Percentiles rank a stretch among this genome's conserved stretches.
Conservation (phyloP, 1,140 invertebrate genomes). For the Lysiphlebus fabarum region DNA sequence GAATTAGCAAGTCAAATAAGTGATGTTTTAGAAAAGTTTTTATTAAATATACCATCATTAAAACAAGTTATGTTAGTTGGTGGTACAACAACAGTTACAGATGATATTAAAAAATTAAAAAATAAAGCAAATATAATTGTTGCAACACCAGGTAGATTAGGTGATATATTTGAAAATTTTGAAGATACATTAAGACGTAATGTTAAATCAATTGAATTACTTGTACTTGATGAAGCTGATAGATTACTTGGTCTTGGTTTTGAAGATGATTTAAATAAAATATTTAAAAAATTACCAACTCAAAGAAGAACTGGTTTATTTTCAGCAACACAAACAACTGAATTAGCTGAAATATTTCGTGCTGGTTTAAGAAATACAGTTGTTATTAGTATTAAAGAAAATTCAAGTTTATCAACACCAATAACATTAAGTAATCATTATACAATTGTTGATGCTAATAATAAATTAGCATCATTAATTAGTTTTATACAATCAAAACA, state of each 20-base stretch:
- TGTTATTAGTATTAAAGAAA: slow-evolving; percentile 85
- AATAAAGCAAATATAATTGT: slow-evolving; percentile 84
- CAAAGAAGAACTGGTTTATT: slow-evolving; percentile 94
- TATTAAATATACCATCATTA: slow-evolving; percentile 56
- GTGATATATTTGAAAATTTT: slow-evolving; percentile 75
- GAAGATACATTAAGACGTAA: slow-evolving; percentile 62
- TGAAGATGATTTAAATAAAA: slow-evolving; percentile 81
- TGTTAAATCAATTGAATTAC: slow-evolving; percentile 79
- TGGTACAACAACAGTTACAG: slow-evolving; percentile 70
- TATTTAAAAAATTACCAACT: slow-evolving; percentile 87
- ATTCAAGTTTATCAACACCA: slow-evolving; percentile 77
- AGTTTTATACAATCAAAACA: slow-evolving; percentile 68
- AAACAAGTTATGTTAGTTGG: slow-evolving; percentile 74
- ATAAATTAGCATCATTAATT: slow-evolving; percentile 74
- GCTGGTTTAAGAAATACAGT: slow-evolving; percentile 95
- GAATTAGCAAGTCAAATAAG: slow-evolving; percentile 89
- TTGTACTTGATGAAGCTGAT: slow-evolving; percentile 97
- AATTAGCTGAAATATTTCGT: slow-evolving; percentile 85
- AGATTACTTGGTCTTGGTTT: slow-evolving; percentile 91
- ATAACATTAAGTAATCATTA: slow-evolving; percentile 81
- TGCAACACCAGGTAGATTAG: slow-evolving; percentile 88
- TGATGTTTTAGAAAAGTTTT: slow-evolving; percentile 68
- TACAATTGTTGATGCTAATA: slow-evolving; percentile 70
- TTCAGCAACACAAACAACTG: slow-evolving; percentile 97
- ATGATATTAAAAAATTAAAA: slow-evolving; percentile 69